These are phyloP conservation scores for Luidia sarsii DNA, from an alignment of 53 echinoderm and acorn worm species.

Conservation along the genomic window DNA sequence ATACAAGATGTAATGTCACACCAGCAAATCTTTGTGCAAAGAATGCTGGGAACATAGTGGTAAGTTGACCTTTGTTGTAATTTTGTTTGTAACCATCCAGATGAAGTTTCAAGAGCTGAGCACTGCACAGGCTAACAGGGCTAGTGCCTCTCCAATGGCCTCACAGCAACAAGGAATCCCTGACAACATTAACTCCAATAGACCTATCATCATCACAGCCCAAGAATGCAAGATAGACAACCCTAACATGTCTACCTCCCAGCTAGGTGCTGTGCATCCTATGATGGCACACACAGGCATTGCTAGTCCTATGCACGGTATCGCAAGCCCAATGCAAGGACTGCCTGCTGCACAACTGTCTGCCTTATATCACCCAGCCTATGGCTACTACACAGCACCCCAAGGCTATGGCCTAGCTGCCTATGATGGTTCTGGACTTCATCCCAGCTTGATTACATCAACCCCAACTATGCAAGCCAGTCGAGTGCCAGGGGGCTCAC, in stretches of 20 bases:
- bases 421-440: constrained; percentile 1
- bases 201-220: constrained; percentile 51
- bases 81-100: not conserved
- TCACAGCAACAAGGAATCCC: constrained; percentile 11
- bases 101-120: constrained; percentile 69
- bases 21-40: no score
- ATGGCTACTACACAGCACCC: constrained; percentile 20
- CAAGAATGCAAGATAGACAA: constrained; percentile 36
- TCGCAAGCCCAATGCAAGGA: constrained; percentile 29
- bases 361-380: not conserved
- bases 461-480: constrained; percentile 19
- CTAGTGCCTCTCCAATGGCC: not conserved
- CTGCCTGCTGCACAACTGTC: constrained; percentile 28
- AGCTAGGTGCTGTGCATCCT: not conserved
- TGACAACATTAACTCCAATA: constrained; percentile 33
- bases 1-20: no score
- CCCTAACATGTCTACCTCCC: constrained; percentile 12
- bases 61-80: no score
- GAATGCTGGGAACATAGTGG: no score
- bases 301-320: constrained; percentile 2
- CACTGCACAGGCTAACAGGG: constrained; percentile 8
- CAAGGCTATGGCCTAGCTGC: constrained; percentile 36
- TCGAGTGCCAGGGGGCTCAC: not conserved
- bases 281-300: constrained; percentile 10
- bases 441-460: constrained; percentile 18